Base-by-base conservation (phyloP, 2,113 vertebrate species). In the Corydoras maculifer region DNA sequence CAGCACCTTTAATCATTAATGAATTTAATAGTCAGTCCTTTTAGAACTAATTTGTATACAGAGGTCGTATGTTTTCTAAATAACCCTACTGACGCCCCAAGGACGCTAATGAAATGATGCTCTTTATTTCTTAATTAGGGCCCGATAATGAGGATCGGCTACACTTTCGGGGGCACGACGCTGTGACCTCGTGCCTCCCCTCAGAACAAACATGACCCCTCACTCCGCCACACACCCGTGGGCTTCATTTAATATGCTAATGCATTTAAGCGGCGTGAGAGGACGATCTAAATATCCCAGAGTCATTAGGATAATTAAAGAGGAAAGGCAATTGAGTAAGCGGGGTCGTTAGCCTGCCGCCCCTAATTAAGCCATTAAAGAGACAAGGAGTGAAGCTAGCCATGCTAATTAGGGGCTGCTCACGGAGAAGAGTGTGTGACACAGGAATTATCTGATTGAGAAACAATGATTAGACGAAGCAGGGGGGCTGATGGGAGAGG, bases 291-390 rank as follows among this genome's bases (percentile, higher is more conserved):
- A 88, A 86, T 91, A 72, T 77, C 72, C 30, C 11, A 50, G 73
- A 88, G 90, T 91, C 93, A 95, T 93, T 93, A 92, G 90, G 92
- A 91, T 95, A 95, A 98, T 98, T 95, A 95, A 96, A 94, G 92
- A 93, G 92, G 92, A 96, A 77, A 92, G 87, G 92, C 92, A 94
- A 96, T 95, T 94, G 94, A 94, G 93, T 95, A 96, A 98, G 97
- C 94, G 96, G 89, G 77, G 91, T 91, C 89, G 90, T 86, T 82
- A 86, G 91, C 90, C 90, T 90, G 89, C 95, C 94, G 96, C 93
- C 95, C 93, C 90, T 96, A 96, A 98, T 97, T 97, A 98, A 92
- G 89, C 90, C 90, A 93, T 95, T 90, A 93, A 87, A 81, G 92
- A 91, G 94, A 95, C 91, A 94, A 94, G 91, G 92, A 91, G 91